Evolutionary conservation across 1,140 invertebrate genomes (phyloP), one percentile per base, ranked within the genome.

Genomic region (Pseudomyrmex concolor): DNA sequence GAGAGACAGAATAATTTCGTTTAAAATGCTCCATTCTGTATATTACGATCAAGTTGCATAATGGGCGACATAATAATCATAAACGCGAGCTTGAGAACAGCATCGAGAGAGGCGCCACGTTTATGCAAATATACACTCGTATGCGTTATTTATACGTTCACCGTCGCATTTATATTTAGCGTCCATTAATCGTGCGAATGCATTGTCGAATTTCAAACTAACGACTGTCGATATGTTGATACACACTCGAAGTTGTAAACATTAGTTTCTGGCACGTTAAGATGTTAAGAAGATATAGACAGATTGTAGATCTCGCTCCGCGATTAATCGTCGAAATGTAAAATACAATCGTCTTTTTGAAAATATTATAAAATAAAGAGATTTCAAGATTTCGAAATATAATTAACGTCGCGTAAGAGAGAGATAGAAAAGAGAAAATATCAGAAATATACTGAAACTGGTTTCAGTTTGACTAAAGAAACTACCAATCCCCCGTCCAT

Each of bases 91-190:
- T 54, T 80, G 70, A n/a, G 34, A 48, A 51, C 64, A 70, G 43
- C 19, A 13, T 70, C 76, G 68, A 78, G 54, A 78, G 76, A 60
- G 22, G 76, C 76, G 54, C 76, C 43, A 71, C 54, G 54, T 59
- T 71, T 80, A n/a, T 48, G 43, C 66, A 80, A 80, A 80, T 80
- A 80, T 80, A 80, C 76, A 71, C 34, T 68, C 64, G 51, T 48
- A 78, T 59, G n/a, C 45, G 54, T 59, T 80, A 66, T 71, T 80
- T 80, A 59, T 59, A 80, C 22, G 54, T 71, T 7, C 43, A 45
- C 43, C 7, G 54, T 50, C 45, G 54, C 43, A 71, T 80, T 70
- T 80, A 80, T 71, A 80, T 80, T 80, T 80, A 80, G 76, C 54
- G 8, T 60, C 54, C 55, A 80, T 80, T 80, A 71, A 80, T 70